These are phyloP conservation scores for Pelusios castaneus DNA, from an alignment of 2,113 vertebrate genomes.

Conservation along the genomic window DNA sequence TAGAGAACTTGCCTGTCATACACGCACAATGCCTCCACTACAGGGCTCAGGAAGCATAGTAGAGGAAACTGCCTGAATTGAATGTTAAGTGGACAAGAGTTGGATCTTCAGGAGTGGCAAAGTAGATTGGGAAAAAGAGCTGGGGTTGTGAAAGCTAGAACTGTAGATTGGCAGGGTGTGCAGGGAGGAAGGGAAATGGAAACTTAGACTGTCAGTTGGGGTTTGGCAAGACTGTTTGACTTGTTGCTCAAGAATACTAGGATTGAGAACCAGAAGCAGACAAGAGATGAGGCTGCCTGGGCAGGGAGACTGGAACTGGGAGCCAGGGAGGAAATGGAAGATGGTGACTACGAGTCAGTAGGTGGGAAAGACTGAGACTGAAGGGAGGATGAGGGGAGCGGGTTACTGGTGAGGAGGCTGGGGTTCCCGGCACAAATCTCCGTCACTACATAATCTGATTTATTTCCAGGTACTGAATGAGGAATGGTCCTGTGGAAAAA, in stretches of 20 bases:
- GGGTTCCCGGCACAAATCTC: not conserved
- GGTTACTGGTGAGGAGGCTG: not conserved
- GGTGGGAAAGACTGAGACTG: not conserved
- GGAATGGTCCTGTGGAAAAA: not conserved
- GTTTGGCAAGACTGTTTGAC: not conserved
- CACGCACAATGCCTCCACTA: too few relatives aligned
- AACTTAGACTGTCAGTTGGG: not conserved
- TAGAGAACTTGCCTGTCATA: not conserved
- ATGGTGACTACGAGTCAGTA: not conserved
- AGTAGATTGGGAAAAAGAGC: not conserved
- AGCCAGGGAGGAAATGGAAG: not conserved
- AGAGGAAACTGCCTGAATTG: not conserved
- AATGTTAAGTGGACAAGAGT: not conserved
- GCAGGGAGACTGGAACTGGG: not conserved
- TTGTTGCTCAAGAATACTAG: not conserved
- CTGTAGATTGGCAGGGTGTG: not conserved
- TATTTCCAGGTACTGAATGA: not conserved
- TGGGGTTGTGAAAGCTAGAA: not conserved
- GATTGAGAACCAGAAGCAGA: not conserved
- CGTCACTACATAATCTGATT: not conserved
- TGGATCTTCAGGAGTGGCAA: not conserved
- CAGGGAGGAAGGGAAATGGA: not conserved
- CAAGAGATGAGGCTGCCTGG: not conserved
- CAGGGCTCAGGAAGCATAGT: not conserved
- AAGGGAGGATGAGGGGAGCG: not conserved